phyloP scores from a whole-genome alignment of 2,888 invertebrate genomes.

The Syrista parreyssii region DNA sequence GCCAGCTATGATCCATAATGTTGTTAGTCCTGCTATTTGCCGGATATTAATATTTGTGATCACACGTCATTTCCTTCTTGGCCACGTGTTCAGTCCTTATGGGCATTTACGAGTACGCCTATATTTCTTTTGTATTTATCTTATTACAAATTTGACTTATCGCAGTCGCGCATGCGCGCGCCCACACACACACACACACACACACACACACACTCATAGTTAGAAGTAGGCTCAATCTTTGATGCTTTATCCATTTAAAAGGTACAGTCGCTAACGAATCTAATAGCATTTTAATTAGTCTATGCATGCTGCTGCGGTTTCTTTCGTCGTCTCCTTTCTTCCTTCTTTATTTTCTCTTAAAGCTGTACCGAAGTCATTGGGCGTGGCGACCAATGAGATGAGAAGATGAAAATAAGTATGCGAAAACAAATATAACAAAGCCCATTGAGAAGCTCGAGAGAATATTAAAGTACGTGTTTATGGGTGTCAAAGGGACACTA shows the following conservation, averaged over 20 bases:
- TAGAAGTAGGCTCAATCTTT: not conserved
- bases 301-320: conserved; percentile 29
- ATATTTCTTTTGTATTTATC: not conserved
- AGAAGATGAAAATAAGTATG: not conserved
- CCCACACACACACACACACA: not conserved
- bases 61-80: conserved; percentile 4
- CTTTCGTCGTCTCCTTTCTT: conserved; percentile 20
- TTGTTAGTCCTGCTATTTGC: not conserved
- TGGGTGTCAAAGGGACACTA: not conserved
- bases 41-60: conserved; percentile 16
- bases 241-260: not conserved
- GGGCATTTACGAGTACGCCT: not conserved
- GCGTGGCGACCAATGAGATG: conserved; percentile 29
- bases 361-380: conserved; percentile 55
- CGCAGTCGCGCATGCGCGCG: too few species aligned
- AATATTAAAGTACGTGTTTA: not conserved
- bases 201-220: not conserved
- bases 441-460: not conserved
- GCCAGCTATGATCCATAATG: not conserved
- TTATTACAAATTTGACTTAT: not conserved
- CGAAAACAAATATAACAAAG: not conserved
- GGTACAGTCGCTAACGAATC: conserved; percentile 4
- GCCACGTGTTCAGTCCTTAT: not conserved
- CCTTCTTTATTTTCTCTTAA: conserved; percentile 28
- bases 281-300: conserved; percentile 20